A percentile compares a stretch with the other conserved stretches of the same genome.
Evolutionary conservation across 2,113 vertebrate genomes (phyloP).

Genomic region (Carollia perspicillata): DNA sequence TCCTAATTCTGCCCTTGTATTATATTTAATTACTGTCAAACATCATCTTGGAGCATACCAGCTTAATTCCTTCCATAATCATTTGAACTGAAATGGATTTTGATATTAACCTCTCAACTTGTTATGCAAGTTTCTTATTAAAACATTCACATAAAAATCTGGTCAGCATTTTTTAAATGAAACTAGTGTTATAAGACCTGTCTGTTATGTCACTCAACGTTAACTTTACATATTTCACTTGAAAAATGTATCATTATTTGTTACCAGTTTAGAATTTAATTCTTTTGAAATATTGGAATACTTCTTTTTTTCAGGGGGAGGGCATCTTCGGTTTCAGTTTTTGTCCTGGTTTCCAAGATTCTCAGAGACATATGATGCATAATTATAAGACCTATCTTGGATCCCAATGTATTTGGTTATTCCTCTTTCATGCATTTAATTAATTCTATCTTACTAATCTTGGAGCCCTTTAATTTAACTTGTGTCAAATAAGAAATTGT

Average conservation of each 20-base stretch:
- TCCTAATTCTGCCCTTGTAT: not conserved
- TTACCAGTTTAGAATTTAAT: not conserved
- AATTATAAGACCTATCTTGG: not conserved
- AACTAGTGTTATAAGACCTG: not conserved
- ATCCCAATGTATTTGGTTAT: not conserved
- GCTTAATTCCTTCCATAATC: not conserved
- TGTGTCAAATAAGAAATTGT: not conserved
- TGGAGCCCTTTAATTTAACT: not conserved
- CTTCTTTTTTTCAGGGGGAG: not conserved
- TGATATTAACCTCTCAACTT: not conserved
- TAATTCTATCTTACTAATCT: not conserved
- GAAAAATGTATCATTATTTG: not conserved
- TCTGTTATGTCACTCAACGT: not conserved
- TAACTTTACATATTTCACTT: not conserved
- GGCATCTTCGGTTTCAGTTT: not conserved
- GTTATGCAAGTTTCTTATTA: not conserved
- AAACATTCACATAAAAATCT: not conserved
- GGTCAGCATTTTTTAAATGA: not conserved
- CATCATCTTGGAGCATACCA: not conserved
- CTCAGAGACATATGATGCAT: not conserved
- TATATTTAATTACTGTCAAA: not conserved
- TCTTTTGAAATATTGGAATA: not conserved
- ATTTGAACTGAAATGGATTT: conserved; percentile 9
- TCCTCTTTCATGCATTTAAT: not conserved
- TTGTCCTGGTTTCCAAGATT: not conserved